Percentiles rank a stretch among this genome's conserved stretches.
Conservation (phyloP, 2,888 invertebrate species). For the Exocentrus adspersus region DNA sequence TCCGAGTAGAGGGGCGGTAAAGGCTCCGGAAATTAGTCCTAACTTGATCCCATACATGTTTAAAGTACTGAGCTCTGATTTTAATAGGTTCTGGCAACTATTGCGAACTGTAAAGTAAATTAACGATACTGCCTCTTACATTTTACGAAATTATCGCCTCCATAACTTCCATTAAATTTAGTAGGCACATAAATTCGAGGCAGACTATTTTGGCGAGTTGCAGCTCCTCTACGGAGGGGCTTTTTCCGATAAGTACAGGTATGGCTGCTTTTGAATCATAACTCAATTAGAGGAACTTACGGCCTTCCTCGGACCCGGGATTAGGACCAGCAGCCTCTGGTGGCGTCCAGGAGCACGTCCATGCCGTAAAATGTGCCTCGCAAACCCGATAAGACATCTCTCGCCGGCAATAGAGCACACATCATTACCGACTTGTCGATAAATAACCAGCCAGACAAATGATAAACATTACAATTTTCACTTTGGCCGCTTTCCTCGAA, state of each 20-base stretch:
- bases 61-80: background rate
- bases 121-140: background rate
- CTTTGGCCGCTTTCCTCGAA: conserved; percentile 49
- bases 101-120: background rate
- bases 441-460: conserved; percentile 49
- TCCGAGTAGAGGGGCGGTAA: background rate
- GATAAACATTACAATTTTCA: conserved; percentile 55
- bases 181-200: background rate
- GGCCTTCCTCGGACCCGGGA: conserved; percentile 22
- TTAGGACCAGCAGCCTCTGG: conserved; percentile 15
- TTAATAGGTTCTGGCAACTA: background rate
- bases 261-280: conserved; percentile 31
- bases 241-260: conserved; percentile 22
- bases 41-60: too few species aligned
- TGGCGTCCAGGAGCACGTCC: conserved; percentile 49
- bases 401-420: conserved; percentile 45
- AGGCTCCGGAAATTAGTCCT: too few species aligned
- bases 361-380: conserved; percentile 46
- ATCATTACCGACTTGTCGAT: conserved; percentile 50
- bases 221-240: background rate
- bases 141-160: background rate
- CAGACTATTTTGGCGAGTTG: background rate
- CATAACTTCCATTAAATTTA: background rate
- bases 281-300: conserved; percentile 37
- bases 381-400: conserved; percentile 50